Evolutionary conservation across 1,140 invertebrate genomes (phyloP), one percentile per base, ranked within the genome.

Genomic region (Ylistrum balloti): DNA sequence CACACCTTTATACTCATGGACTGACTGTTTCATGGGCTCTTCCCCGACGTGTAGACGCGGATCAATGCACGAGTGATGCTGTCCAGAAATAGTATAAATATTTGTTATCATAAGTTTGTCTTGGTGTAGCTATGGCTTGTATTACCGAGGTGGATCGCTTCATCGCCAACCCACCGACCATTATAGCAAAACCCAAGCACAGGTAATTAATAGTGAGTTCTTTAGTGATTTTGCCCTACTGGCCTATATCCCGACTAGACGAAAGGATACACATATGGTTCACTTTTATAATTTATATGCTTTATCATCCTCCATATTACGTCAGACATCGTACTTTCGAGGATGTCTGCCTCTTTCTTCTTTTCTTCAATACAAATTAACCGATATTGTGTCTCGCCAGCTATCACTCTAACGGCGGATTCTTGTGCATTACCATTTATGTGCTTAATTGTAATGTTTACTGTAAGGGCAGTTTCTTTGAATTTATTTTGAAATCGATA

Each of bases 1-100:
- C 22, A 74, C 56, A 74, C 56, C 56, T 74, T 48, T 2, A 1
- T 48, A 74, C 1, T 74, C 9, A 1, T 28, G 56, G 56, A 3
- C 56, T 74, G 56, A n/a, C n/a, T 45, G 41, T 9, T 15, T n/a
- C 56, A 7, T n/a, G 56, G 56, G 56, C 56, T 5, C 22, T 74
- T 28, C 56, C 56, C 28, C n/a, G 56, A n/a, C 15, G 22, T 74
- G 2, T 74, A 74, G 56, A 28, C 56, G 56, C 56, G 56, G 56
- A 74, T 74, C 56, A 74, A 17, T 74, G 56, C 56, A 74, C 56
- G 56, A 28, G 56, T 74, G 56, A 74, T 74, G 56, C 56, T 74
- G 56, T 74, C 56, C 56, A 74, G 56, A 74, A 74, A 28, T 74
- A 74, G 0, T 74, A 74, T 74, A 74, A 74, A 74, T 28, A 74